A percentile compares a stretch with the other conserved stretches of the same genome.
Evolutionary conservation across 2,888 invertebrate species (phyloP).

Genomic region (Eupsilia transversa): DNA sequence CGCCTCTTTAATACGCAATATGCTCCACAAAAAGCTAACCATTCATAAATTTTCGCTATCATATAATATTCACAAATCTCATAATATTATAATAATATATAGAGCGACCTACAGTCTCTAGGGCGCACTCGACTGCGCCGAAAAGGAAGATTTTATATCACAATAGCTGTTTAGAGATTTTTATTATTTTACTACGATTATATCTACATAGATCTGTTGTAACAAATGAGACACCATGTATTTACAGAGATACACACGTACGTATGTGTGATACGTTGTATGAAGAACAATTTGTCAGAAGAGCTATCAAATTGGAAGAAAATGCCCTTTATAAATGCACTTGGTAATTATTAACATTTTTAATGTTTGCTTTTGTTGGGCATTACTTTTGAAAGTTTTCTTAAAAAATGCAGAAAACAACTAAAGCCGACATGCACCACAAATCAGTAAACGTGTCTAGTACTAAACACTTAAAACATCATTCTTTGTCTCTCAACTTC

Average conservation of each 20-base stretch:
- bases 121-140: slow-evolving; percentile 63
- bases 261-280: no score
- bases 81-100: slow-evolving; percentile 64
- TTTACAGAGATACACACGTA: no score
- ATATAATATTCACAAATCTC: slow-evolving; percentile 84
- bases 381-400: no score
- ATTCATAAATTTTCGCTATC: slow-evolving; percentile 85
- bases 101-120: slow-evolving; percentile 66
- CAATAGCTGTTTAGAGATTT: slow-evolving; percentile 74
- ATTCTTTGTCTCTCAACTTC: neutral
- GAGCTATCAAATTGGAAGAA: neutral
- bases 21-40: slow-evolving; percentile 90
- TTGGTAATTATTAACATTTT: neutral
- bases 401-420: neutral
- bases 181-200: slow-evolving; percentile 60
- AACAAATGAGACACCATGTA: slow-evolving; percentile 43
- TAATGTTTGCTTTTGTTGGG: no score
- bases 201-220: slow-evolving; percentile 49
- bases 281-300: neutral
- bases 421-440: neutral
- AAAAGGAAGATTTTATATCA: slow-evolving; percentile 80
- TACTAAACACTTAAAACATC: neutral
- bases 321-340: neutral
- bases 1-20: slow-evolving; percentile 88
- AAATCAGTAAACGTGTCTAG: neutral